Conservation (phyloP, 2,888 invertebrate species). For the Hymenopus coronatus region DNA sequence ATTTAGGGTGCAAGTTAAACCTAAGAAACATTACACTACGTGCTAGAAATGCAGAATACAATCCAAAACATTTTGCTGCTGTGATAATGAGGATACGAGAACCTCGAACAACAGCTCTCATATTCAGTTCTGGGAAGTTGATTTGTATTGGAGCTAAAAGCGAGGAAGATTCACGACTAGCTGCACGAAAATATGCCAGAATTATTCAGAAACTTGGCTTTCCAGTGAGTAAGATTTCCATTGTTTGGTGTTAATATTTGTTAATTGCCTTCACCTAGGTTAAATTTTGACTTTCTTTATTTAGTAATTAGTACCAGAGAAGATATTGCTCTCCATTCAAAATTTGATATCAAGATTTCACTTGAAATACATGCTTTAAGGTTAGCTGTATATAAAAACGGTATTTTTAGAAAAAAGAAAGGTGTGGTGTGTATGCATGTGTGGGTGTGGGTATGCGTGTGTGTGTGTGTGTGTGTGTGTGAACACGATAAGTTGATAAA, state of each 20-base stretch:
- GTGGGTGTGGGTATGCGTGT: no score
- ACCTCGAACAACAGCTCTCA: slow-evolving; percentile 73
- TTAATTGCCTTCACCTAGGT: not conserved
- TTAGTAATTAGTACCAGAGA: no score
- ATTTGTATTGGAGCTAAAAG: slow-evolving; percentile 85
- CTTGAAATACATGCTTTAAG: no score
- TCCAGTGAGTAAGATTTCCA: slow-evolving; percentile 50
- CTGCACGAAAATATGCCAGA: slow-evolving; percentile 77
- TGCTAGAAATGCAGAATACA: slow-evolving; percentile 98
- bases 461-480: no score
- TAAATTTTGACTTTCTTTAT: not conserved
- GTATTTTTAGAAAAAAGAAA: no score
- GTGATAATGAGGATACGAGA: slow-evolving; percentile 93
- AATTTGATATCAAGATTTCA: no score
- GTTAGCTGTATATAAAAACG: no score
- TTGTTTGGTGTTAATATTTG: not conserved
- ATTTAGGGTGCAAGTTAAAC: slow-evolving; percentile 90
- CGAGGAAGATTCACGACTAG: slow-evolving; percentile 74
- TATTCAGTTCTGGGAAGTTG: slow-evolving; percentile 84
- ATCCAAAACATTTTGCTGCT: slow-evolving; percentile 98
- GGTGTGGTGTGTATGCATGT: no score
- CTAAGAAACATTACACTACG: slow-evolving; percentile 95
- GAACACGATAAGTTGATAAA: no score
- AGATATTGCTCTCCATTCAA: no score
- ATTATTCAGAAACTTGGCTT: slow-evolving; percentile 81